These are phyloP conservation scores for Trinectes maculatus DNA, from an alignment of 2,113 vertebrate genomes.

Conservation along the genomic window DNA sequence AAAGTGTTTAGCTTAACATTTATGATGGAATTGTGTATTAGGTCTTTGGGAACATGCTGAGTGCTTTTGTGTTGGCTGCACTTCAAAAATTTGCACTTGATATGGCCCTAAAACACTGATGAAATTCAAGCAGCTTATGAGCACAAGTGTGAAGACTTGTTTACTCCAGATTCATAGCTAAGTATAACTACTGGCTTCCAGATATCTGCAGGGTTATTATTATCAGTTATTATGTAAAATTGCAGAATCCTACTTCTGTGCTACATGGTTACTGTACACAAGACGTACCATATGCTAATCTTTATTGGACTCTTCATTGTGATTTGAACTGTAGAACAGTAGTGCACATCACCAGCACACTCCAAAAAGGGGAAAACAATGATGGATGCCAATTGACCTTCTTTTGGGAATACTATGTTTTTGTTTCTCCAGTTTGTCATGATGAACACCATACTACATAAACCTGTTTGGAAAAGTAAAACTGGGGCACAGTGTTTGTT, in stretches of 20 bases:
- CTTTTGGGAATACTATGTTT: background rate
- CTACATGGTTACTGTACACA: background rate
- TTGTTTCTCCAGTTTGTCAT: background rate
- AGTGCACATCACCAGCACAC: background rate
- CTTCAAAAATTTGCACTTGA: conserved; percentile 42
- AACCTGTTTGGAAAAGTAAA: background rate
- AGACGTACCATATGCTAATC: background rate
- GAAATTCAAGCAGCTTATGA: conserved; percentile 42
- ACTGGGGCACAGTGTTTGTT: background rate
- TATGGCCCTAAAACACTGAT: conserved; percentile 30
- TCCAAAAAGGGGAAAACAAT: background rate
- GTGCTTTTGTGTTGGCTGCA: conserved; percentile 23
- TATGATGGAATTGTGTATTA: background rate
- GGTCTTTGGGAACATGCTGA: conserved; percentile 6
- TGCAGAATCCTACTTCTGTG: background rate
- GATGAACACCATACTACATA: background rate
- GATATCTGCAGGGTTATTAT: conserved; percentile 21
- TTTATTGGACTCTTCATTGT: no score
- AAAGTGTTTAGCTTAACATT: background rate
- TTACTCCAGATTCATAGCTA: conserved; percentile 46
- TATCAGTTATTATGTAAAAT: background rate
- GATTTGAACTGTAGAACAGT: no score
- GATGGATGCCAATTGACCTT: background rate
- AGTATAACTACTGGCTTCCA: conserved; percentile 39
- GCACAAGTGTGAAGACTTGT: conserved; percentile 32